phyloP scores from a whole-genome alignment of 2,888 invertebrate genomes.

The Cryptocephalus moraei region DNA sequence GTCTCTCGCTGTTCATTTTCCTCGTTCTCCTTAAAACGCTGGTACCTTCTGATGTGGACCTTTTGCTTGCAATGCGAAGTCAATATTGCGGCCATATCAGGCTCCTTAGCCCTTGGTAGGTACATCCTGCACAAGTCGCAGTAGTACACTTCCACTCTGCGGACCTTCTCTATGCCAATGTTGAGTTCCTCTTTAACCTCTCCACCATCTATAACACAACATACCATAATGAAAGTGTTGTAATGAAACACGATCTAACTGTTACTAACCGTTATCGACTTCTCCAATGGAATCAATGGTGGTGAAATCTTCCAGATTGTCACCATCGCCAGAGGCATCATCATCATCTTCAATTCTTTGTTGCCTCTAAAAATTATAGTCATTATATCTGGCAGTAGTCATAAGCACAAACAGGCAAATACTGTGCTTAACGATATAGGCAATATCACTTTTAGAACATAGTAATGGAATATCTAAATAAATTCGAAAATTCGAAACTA shows the following conservation, averaged over 20 bases:
- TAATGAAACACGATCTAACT: too few relatives aligned
- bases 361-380: conserved; percentile 44
- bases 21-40: conserved; percentile 56
- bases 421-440: not conserved
- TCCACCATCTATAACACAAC: conserved; percentile 20
- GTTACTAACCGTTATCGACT: conserved; percentile 60
- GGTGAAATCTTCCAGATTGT: conserved; percentile 75
- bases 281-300: conserved; percentile 84
- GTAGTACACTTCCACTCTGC: conserved; percentile 67
- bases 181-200: conserved; percentile 54
- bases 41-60: conserved; percentile 65
- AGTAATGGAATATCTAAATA: not conserved
- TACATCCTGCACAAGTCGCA: conserved; percentile 73
- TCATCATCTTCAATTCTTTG: conserved; percentile 38
- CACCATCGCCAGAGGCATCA: conserved; percentile 51
- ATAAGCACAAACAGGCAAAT: too few relatives aligned
- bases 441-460: not conserved
- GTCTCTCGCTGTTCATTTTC: not conserved
- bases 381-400: too few relatives aligned
- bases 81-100: conserved; percentile 20
- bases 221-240: not conserved
- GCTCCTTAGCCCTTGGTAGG: conserved; percentile 49
- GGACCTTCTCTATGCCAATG: conserved; percentile 67
- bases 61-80: conserved; percentile 60
- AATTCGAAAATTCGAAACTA: conserved; percentile 2